These are phyloP conservation scores for Orthosia gothica DNA, from an alignment of 2,888 invertebrate genomes.

Conservation along the genomic window DNA sequence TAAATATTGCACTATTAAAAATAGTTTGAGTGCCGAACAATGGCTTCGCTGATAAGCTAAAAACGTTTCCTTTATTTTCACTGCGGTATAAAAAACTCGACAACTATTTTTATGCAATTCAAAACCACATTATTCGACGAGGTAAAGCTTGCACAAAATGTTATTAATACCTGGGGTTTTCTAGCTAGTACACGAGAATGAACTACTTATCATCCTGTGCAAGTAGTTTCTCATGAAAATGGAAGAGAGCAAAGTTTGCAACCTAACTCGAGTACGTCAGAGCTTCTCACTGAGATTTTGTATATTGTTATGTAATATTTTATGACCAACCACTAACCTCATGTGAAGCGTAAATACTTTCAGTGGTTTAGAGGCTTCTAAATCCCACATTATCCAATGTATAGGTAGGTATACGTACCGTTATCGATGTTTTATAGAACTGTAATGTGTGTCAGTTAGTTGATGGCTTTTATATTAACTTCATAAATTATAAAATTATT, in stretches of 20 bases:
- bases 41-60: neutral
- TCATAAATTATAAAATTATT: neutral
- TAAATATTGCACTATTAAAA: constrained; percentile 57
- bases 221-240: constrained; percentile 52
- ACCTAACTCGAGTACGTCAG: constrained; percentile 30
- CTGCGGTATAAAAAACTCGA: neutral
- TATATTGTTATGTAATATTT: constrained; percentile 33
- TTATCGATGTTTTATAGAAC: neutral
- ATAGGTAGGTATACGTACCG: no score
- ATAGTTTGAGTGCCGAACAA: constrained; percentile 35
- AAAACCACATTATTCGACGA: constrained; percentile 12
- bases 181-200: constrained; percentile 31
- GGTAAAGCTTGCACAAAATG: constrained; percentile 42
- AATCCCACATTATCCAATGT: neutral
- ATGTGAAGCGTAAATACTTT: neutral
- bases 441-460: neutral
- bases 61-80: constrained; percentile 7
- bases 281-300: constrained; percentile 34
- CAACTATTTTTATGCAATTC: constrained; percentile 17
- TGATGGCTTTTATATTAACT: no score
- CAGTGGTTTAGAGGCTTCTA: neutral
- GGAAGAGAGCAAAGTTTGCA: constrained; percentile 40
- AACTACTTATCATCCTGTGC: constrained; percentile 49
- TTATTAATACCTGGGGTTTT: constrained; percentile 55
- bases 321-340: constrained; percentile 9